Conservation (phyloP, 37 sponge, comb jelly and placozoan species). For the Tethya wilhelma region DNA sequence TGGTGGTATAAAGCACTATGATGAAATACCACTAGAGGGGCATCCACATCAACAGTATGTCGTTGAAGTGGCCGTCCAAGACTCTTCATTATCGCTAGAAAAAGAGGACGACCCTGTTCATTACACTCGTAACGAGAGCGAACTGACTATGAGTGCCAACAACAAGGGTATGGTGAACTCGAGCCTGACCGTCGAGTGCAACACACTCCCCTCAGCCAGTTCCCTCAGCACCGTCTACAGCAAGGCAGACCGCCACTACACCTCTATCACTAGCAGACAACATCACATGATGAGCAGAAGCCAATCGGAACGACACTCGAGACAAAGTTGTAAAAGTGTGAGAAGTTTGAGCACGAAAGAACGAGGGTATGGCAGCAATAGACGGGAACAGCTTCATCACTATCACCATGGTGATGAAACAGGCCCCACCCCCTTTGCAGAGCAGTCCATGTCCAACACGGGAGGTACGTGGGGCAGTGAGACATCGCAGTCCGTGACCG, state of each 20-base stretch:
- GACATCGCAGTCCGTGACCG: neutral
- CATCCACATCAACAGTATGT: neutral
- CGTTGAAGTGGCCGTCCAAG: neutral
- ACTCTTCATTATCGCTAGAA: too few species aligned
- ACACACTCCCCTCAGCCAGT: constrained; percentile 17
- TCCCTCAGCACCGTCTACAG: constrained; percentile 2
- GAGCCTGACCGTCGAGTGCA: constrained; percentile 17
- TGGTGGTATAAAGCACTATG: too few species aligned
- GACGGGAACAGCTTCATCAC: neutral
- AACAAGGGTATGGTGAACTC: neutral
- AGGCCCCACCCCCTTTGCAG: neutral
- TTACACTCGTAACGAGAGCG: neutral
- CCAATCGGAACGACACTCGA: neutral
- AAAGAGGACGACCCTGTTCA: neutral
- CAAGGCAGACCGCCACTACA: neutral
- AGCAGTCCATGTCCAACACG: neutral
- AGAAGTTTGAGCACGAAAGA: neutral
- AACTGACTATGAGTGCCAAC: neutral
- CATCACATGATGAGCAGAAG: neutral
- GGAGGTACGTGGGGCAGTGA: neutral
- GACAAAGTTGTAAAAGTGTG: neutral
- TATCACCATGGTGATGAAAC: neutral
- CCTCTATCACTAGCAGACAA: neutral
- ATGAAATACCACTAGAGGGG: too few species aligned
- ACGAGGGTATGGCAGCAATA: neutral